These are phyloP conservation scores for Liodrosophila aerea DNA, from an alignment of 2,888 invertebrate genomes.

Conservation along the genomic window DNA sequence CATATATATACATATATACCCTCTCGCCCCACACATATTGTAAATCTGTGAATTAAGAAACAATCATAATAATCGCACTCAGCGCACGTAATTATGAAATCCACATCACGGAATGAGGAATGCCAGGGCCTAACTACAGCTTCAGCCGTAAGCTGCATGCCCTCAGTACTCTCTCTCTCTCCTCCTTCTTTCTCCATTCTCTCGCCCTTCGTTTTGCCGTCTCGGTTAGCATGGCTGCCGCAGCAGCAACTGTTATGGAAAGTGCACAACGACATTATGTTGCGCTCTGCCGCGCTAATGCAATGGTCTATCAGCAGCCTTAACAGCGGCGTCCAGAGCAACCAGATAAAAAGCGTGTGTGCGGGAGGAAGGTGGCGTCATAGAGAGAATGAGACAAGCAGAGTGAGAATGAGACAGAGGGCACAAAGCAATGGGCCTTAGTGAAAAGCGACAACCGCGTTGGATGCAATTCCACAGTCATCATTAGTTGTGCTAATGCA, in stretches of 20 bases:
- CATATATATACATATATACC: not conserved
- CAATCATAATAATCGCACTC: slow-evolving; percentile 76
- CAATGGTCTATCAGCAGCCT: slow-evolving; percentile 62
- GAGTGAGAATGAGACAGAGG: not conserved
- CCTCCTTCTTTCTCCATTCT: not conserved
- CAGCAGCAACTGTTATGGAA: slow-evolving; percentile 64
- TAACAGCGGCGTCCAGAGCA: slow-evolving; percentile 50
- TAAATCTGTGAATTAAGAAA: slow-evolving; percentile 70
- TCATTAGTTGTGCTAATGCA: slow-evolving; percentile 71
- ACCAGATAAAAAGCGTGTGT: slow-evolving; percentile 33
- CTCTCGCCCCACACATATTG: slow-evolving; percentile 24
- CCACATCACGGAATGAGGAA: slow-evolving; percentile 46
- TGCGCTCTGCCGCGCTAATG: slow-evolving; percentile 70
- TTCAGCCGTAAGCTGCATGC: slow-evolving; percentile 43
- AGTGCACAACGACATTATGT: slow-evolving; percentile 71
- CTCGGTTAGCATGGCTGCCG: slow-evolving; percentile 47
- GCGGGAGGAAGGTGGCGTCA: slow-evolving; percentile 7
- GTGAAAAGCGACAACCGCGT: slow-evolving; percentile 47
- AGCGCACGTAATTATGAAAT: slow-evolving; percentile 70
- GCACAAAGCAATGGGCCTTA: slow-evolving; percentile 18
- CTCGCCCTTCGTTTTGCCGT: slow-evolving; percentile 3
- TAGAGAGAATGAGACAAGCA: not conserved
- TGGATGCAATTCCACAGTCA: slow-evolving; percentile 60
- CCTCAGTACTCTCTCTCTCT: slow-evolving; percentile 4
- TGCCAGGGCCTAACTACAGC: slow-evolving; percentile 26